Evolutionary conservation across 2,888 invertebrate species (phyloP).

Genomic region (Noctua comes): DNA sequence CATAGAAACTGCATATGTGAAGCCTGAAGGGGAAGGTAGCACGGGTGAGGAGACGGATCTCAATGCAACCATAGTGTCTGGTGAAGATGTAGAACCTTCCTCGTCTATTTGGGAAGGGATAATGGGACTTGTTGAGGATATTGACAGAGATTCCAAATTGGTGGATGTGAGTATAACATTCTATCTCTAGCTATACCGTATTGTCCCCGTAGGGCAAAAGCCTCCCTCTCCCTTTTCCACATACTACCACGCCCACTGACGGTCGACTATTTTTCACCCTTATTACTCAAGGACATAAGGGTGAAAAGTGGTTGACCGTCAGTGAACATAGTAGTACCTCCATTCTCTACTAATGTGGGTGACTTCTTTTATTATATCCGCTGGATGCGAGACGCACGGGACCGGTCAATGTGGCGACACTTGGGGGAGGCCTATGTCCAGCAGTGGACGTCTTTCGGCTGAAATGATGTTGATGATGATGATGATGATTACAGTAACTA

Average conservation of each 20-base stretch:
- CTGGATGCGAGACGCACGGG: too few relatives aligned
- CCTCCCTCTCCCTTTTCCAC: background rate
- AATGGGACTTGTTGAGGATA: slow-evolving; percentile 85
- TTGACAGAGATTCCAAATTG: slow-evolving; percentile 79
- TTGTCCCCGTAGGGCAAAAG: background rate
- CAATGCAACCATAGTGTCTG: slow-evolving; percentile 84
- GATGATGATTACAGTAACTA: background rate
- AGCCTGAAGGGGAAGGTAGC: slow-evolving; percentile 76
- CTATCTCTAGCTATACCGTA: background rate
- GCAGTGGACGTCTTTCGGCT: too few relatives aligned
- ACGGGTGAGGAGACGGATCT: slow-evolving; percentile 78
- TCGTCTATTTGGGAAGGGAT: slow-evolving; percentile 86
- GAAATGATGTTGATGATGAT: too few relatives aligned
- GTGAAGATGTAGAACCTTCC: slow-evolving; percentile 78
- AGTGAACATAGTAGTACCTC: background rate
- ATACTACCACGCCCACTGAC: background rate
- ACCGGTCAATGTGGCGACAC: too few relatives aligned
- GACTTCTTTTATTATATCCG: background rate
- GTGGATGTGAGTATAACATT: slow-evolving; percentile 78
- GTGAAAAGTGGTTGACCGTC: background rate
- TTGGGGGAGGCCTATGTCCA: too few relatives aligned
- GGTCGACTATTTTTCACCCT: background rate
- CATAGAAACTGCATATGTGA: slow-evolving; percentile 79
- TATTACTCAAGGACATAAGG: background rate
- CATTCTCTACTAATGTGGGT: background rate